phyloP scores from a whole-genome alignment of 2,888 invertebrate genomes.

The Mycalesis mineus region DNA sequence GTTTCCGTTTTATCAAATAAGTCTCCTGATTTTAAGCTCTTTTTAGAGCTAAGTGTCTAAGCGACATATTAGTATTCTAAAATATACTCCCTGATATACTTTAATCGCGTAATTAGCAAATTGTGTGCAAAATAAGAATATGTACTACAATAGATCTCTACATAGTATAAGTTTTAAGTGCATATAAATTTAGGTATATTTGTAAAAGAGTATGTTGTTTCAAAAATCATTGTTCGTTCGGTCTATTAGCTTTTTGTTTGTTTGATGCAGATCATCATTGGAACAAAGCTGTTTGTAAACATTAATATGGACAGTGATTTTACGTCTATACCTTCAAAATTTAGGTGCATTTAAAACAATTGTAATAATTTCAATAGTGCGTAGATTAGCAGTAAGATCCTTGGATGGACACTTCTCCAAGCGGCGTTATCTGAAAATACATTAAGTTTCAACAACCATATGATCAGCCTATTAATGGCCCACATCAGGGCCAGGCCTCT shows the following conservation, averaged over 20 bases:
- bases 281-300: slow-evolving; percentile 13
- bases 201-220: slow-evolving; percentile 23
- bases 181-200: slow-evolving; percentile 21
- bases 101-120: slow-evolving; percentile 26
- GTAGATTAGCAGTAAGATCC: slow-evolving; percentile 43
- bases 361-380: slow-evolving; percentile 32
- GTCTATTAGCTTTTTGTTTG: slow-evolving; percentile 11
- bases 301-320: slow-evolving; percentile 26
- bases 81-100: slow-evolving; percentile 21
- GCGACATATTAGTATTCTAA: slow-evolving; percentile 15
- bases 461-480: too few relatives aligned
- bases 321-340: slow-evolving; percentile 9
- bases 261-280: background rate
- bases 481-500: too few relatives aligned
- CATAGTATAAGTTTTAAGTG: slow-evolving; percentile 22
- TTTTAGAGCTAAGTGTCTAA: slow-evolving; percentile 23
- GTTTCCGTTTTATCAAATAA: slow-evolving; percentile 11
- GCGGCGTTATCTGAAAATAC: slow-evolving; percentile 59
- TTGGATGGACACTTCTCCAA: slow-evolving; percentile 55
- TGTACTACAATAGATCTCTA: slow-evolving; percentile 18
- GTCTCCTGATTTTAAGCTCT: slow-evolving; percentile 24
- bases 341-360: slow-evolving; percentile 25
- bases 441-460: slow-evolving; percentile 9
- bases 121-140: slow-evolving; percentile 27
- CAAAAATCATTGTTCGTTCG: slow-evolving; percentile 17